Evolutionary conservation across 2,113 vertebrate species (phyloP).

Genomic region (Ramphastos sulfuratus): DNA sequence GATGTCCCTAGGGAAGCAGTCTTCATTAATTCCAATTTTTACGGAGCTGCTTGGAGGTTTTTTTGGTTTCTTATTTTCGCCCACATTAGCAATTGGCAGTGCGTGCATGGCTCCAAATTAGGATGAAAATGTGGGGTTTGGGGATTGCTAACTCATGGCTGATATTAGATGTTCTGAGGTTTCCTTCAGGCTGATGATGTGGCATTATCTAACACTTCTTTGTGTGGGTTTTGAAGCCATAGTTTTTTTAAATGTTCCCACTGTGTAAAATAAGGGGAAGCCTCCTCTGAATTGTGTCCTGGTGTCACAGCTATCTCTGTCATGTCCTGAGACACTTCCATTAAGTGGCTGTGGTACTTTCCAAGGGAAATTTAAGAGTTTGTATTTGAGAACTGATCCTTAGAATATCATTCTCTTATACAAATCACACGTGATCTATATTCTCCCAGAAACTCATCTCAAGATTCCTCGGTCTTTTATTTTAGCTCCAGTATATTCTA

Average conservation of each 20-base stretch:
- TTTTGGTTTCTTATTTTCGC: conserved; percentile 54
- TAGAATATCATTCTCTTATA: background rate
- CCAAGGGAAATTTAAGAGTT: background rate
- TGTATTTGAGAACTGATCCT: background rate
- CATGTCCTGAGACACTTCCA: background rate
- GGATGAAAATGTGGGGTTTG: background rate
- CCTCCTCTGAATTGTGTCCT: background rate
- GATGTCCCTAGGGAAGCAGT: conserved; percentile 26
- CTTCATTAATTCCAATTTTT: conserved; percentile 46
- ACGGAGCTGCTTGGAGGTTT: conserved; percentile 11
- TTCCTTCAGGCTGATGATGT: background rate
- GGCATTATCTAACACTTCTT: background rate
- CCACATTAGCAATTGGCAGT: background rate
- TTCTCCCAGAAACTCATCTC: background rate
- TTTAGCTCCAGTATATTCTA: background rate
- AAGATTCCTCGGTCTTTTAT: background rate
- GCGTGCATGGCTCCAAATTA: background rate
- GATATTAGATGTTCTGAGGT: background rate
- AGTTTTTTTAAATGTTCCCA: background rate
- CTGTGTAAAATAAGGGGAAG: background rate
- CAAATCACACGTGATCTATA: background rate
- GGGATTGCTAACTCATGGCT: background rate
- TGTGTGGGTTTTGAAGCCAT: background rate
- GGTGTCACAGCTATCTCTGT: background rate
- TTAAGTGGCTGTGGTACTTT: background rate